Conservation (phyloP, 2,797 vertebrate species). For the Tenualosa ilisha region DNA sequence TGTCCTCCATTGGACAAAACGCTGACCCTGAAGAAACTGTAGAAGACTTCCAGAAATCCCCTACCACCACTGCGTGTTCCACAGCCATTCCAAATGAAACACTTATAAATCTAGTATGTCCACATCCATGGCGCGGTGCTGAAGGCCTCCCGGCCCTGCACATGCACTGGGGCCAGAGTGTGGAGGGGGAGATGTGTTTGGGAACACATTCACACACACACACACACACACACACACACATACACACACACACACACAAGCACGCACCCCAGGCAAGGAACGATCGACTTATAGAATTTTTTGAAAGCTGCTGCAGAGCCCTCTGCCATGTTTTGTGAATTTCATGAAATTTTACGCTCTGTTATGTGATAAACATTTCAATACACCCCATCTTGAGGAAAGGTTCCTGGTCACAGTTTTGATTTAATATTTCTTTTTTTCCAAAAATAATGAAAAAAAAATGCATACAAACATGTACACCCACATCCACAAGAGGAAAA, state of each 20-base stretch:
- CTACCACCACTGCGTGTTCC: slow-evolving; percentile 65
- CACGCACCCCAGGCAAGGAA: slow-evolving; percentile 46
- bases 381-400: neutral
- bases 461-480: neutral
- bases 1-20: slow-evolving; percentile 74
- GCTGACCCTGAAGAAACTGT: slow-evolving; percentile 67
- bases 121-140: slow-evolving; percentile 65
- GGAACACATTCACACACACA: neutral
- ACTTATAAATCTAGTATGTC: slow-evolving; percentile 77
- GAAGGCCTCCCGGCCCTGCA: slow-evolving; percentile 55
- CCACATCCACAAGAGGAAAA: neutral
- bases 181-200: neutral
- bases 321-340: slow-evolving; percentile 23
- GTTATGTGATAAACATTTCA: slow-evolving; percentile 7
- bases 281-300: slow-evolving; percentile 24
- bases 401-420: neutral
- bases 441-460: neutral
- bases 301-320: neutral
- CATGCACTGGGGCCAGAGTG: neutral
- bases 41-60: slow-evolving; percentile 58
- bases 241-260: slow-evolving; percentile 25
- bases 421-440: neutral
- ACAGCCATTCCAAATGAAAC: slow-evolving; percentile 72
- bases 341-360: slow-evolving; percentile 19
- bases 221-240: neutral